Percentiles rank a stretch among this genome's conserved stretches.
Evolutionary conservation across 1,140 invertebrate genomes (phyloP).

Genomic region (Ceratosolen solmsi): DNA sequence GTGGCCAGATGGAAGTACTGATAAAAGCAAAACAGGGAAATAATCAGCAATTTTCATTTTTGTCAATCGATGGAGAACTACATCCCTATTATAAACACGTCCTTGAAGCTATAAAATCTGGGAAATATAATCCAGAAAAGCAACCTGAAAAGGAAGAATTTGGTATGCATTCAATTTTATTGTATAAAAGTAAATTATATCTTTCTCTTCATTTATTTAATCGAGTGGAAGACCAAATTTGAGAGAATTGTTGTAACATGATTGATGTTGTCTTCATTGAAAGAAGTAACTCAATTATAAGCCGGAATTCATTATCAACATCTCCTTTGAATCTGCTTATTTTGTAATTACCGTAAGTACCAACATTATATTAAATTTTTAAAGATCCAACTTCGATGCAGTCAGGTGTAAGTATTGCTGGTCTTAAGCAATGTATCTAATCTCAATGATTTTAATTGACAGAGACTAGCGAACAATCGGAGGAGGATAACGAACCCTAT

Average conservation of each 20-base stretch:
- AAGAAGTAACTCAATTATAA: constrained; percentile 62
- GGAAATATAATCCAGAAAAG: constrained; percentile 82
- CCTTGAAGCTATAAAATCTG: constrained; percentile 85
- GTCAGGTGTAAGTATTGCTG: constrained; percentile 40
- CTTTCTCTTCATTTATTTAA: constrained; percentile 53
- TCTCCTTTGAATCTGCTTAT: constrained; percentile 69
- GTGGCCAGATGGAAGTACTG: constrained; percentile 97
- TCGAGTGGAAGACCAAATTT: constrained; percentile 51
- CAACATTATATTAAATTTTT: constrained; percentile 56
- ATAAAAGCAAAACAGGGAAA: constrained; percentile 96
- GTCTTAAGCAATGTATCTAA: constrained; percentile 22
- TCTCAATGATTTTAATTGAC: constrained; percentile 60
- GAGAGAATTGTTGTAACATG: constrained; percentile 57
- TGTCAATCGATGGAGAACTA: constrained; percentile 88
- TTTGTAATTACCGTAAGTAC: constrained; percentile 72
- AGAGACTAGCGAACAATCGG: constrained; percentile 75
- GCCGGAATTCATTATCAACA: constrained; percentile 67
- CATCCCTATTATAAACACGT: constrained; percentile 94
- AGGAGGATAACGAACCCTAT: constrained; percentile 80
- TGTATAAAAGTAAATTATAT: constrained; percentile 52
- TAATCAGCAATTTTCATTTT: constrained; percentile 95
- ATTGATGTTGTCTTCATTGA: constrained; percentile 60
- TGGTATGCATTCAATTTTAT: constrained; percentile 70
- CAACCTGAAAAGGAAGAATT: constrained; percentile 73
- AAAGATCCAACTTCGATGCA: constrained; percentile 54